Conservation (phyloP, 2,797 vertebrate genomes). For the Carapus acus region DNA sequence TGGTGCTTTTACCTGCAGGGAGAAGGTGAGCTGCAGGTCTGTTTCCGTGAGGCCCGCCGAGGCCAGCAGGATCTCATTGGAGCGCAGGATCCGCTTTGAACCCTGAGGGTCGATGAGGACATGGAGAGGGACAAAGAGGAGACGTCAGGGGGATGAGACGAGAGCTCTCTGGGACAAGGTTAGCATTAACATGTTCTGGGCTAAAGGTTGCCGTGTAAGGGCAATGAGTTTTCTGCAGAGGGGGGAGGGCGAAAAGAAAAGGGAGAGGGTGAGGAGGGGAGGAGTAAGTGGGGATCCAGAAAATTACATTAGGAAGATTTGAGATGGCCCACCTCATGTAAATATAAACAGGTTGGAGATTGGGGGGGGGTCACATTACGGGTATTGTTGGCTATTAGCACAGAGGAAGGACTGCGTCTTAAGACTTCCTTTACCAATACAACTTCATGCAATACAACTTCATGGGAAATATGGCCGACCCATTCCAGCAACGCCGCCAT, state of each 20-base stretch:
- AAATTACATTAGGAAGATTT: constrained; percentile 8
- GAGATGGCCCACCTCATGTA: no score
- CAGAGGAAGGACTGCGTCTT: no score
- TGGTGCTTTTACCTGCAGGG: constrained; percentile 77
- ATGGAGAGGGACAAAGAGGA: constrained; percentile 7
- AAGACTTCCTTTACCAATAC: no score
- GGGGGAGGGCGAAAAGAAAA: constrained; percentile 22
- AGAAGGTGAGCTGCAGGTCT: constrained; percentile 88
- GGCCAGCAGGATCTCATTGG: constrained; percentile 86
- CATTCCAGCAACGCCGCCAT: no score
- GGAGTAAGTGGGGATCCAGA: constrained; percentile 1
- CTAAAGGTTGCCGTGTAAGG: constrained; percentile 22
- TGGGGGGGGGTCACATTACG: no score
- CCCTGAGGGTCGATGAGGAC: constrained; percentile 67
- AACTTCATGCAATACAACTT: no score
- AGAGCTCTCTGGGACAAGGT: constrained; percentile 1
- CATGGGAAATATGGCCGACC: no score
- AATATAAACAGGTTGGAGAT: no score
- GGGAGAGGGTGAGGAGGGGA: constrained; percentile 1
- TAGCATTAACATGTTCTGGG: constrained; percentile 3
- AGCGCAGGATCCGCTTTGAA: constrained; percentile 87
- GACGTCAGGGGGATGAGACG: neutral
- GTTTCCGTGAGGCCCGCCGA: constrained; percentile 82
- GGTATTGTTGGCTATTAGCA: no score
- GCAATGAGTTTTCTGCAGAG: constrained; percentile 29